Conservation (phyloP, 2,797 vertebrate genomes). For the Tragelaphus eurycerus region DNA sequence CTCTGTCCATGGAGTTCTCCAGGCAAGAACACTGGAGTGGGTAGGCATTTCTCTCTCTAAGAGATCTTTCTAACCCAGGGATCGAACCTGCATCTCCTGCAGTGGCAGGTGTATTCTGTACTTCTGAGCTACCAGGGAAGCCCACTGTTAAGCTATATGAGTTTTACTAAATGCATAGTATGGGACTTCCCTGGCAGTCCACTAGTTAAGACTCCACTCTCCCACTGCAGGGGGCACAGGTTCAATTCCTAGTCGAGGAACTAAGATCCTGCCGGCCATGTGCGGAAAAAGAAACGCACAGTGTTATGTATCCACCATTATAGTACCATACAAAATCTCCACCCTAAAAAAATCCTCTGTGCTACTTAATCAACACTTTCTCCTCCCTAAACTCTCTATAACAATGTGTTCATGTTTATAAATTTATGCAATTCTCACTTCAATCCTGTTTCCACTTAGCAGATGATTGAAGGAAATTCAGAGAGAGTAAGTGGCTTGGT, state of each 20-base stretch:
- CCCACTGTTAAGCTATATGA: background rate
- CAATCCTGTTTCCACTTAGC: constrained; percentile 28
- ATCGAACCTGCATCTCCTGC: background rate
- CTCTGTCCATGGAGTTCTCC: background rate
- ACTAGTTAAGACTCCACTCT: background rate
- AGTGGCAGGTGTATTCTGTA: background rate
- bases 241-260: background rate
- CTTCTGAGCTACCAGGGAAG: background rate
- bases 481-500: background rate
- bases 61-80: background rate
- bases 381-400: background rate
- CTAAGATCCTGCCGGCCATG: background rate
- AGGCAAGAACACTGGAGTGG: background rate
- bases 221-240: background rate
- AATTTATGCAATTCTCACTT: constrained; percentile 21
- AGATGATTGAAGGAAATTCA: background rate
- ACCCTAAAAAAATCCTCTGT: background rate
- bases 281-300: background rate
- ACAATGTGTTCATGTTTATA: constrained; percentile 4
- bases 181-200: background rate
- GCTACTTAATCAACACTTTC: background rate
- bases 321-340: background rate
- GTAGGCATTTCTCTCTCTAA: background rate
- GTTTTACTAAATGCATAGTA: constrained; percentile 15
- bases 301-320: background rate